Percentiles rank a stretch among this genome's conserved stretches.
phyloP scores from a whole-genome alignment of 2,888 invertebrate species.

The Eurytoma adleriae region DNA sequence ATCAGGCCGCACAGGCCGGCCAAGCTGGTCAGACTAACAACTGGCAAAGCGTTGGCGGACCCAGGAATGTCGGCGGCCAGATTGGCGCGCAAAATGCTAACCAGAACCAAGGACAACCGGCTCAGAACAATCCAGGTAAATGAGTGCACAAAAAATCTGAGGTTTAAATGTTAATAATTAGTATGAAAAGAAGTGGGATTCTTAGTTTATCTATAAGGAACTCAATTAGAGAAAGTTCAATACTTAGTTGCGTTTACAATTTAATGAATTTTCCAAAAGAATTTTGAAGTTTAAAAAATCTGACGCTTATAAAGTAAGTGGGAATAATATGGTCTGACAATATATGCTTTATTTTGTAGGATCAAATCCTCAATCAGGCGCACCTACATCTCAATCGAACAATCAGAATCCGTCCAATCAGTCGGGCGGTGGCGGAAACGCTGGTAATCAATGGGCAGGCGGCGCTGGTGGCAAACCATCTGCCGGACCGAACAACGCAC shows the following conservation, averaged over 20 bases:
- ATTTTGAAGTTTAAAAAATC: no score
- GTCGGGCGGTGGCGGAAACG: conserved; percentile 60
- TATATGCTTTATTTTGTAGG: conserved; percentile 47
- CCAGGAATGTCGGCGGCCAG: conserved; percentile 44
- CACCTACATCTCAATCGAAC: conserved; percentile 76
- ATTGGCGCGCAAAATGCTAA: conserved; percentile 65
- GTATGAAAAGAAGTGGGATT: no score
- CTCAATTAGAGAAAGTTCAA: no score
- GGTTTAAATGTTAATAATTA: no score
- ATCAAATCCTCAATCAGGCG: conserved; percentile 76
- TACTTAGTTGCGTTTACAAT: no score
- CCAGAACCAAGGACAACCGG: conserved; percentile 70
- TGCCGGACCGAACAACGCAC: conserved; percentile 66
- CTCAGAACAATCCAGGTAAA: conserved; percentile 68
- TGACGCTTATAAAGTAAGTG: no score
- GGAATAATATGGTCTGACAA: no score
- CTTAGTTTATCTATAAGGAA: no score
- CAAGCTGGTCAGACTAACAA: conserved; percentile 49
- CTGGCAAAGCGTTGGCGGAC: conserved; percentile 52
- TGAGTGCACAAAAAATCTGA: no score
- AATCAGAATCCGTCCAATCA: conserved; percentile 72
- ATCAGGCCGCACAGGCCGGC: conserved; percentile 59
- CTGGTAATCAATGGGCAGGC: conserved; percentile 35
- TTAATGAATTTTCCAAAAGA: no score
- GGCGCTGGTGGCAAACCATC: conserved; percentile 49